Conservation (phyloP, 2,797 vertebrate species). For the Carapus acus region DNA sequence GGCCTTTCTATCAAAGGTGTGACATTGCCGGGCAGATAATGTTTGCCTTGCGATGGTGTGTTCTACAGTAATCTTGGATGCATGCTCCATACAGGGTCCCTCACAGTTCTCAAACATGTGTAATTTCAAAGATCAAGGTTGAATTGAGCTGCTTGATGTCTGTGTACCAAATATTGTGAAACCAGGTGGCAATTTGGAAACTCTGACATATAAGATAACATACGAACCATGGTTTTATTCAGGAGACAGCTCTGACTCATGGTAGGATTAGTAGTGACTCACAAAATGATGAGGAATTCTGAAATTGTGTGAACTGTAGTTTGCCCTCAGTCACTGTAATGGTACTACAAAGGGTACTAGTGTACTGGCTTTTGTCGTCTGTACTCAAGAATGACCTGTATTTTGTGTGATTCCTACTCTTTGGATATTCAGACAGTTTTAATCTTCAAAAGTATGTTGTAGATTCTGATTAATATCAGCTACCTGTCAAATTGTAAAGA, state of each 20-base stretch:
- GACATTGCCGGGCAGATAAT: conserved; percentile 15
- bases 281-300: conserved; percentile 2
- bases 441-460: too few relatives aligned
- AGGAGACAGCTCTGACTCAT: conserved; percentile 60
- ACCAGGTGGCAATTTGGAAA: neutral
- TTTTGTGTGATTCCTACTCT: neutral
- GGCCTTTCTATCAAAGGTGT: conserved; percentile 17
- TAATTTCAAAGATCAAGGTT: neutral
- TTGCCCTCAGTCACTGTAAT: neutral
- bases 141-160: neutral
- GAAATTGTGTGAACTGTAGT: neutral
- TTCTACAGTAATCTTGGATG: conserved; percentile 65
- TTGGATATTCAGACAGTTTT: too few relatives aligned
- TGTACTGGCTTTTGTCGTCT: conserved; percentile 6
- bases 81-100: conserved; percentile 64
- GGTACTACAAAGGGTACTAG: conserved; percentile 14
- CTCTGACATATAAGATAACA: conserved; percentile 6
- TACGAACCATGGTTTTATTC: conserved; percentile 51
- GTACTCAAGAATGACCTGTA: neutral
- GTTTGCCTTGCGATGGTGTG: conserved; percentile 30
- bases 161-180: neutral
- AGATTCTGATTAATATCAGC: conserved; percentile 13
- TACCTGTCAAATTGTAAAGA: conserved; percentile 15
- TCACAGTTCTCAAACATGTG: conserved; percentile 12
- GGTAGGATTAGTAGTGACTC: conserved; percentile 65